phyloP scores from a whole-genome alignment of 2,888 invertebrate genomes.

The Cabera pusaria region DNA sequence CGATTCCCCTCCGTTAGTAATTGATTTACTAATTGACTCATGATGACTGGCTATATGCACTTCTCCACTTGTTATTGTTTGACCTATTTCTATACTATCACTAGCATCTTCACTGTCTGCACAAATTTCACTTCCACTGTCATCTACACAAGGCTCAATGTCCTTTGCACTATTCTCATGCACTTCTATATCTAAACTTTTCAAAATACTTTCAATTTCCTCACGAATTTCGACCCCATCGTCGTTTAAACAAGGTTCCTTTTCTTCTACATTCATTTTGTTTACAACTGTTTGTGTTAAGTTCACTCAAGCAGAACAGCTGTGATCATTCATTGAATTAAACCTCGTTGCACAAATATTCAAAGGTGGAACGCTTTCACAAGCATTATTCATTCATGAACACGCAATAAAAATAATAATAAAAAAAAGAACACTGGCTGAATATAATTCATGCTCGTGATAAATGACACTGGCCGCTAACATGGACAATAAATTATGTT shows the following conservation, averaged over 20 bases:
- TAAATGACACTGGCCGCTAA: neutral
- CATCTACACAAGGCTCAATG: constrained; percentile 37
- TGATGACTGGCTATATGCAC: constrained; percentile 15
- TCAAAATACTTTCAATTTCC: constrained; percentile 20
- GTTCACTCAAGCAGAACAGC: constrained; percentile 18
- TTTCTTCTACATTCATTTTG: constrained; percentile 61
- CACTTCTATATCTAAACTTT: constrained; percentile 16
- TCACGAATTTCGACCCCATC: constrained; percentile 26
- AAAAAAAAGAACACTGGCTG: too few species aligned
- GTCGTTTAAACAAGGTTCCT: constrained; percentile 39
- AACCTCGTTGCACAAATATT: constrained; percentile 13
- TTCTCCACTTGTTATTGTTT: constrained; percentile 10
- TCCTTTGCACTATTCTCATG: constrained; percentile 26
- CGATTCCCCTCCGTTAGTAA: constrained; percentile 17
- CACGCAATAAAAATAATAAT: neutral
- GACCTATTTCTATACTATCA: constrained; percentile 13
- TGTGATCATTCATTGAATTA: constrained; percentile 14
- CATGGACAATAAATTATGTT: too few species aligned
- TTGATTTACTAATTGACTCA: constrained; percentile 37
- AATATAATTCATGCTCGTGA: too few species aligned
- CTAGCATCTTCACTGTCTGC: constrained; percentile 9
- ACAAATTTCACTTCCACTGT: constrained; percentile 30
- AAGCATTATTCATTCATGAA: constrained; percentile 1
- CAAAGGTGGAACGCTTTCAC: constrained; percentile 15
- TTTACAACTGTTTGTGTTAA: constrained; percentile 32